phyloP scores from a whole-genome alignment of 1,140 invertebrate genomes.

The Leucophenga varia region DNA sequence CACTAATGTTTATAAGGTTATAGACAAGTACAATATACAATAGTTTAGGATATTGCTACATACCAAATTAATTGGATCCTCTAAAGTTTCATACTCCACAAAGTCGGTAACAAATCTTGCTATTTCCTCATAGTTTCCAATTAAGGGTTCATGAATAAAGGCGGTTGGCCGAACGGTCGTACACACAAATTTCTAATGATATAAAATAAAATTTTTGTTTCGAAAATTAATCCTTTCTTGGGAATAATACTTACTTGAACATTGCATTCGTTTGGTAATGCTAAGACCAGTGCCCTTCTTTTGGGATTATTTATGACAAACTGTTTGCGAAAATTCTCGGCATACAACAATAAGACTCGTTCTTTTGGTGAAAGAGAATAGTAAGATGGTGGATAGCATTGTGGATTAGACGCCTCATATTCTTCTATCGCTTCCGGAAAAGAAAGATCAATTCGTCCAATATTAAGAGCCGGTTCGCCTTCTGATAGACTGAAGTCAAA shows the following conservation, averaged over 20 bases:
- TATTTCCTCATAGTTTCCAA: constrained; percentile 58
- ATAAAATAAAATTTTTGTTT: neutral
- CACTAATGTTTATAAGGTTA: too few relatives aligned
- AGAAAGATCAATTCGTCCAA: too few relatives aligned
- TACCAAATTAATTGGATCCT: constrained; percentile 57
- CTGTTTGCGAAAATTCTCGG: constrained; percentile 78
- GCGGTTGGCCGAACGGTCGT: constrained; percentile 61
- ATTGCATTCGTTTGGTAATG: constrained; percentile 76
- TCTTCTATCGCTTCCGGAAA: too few relatives aligned
- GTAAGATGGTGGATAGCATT: constrained; percentile 68
- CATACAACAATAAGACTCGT: constrained; percentile 68
- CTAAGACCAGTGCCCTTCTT: constrained; percentile 71
- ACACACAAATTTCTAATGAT: constrained; percentile 62
- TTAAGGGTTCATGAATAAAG: constrained; percentile 58
- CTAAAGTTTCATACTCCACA: constrained; percentile 58
- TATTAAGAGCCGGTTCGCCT: too few relatives aligned
- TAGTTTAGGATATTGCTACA: too few relatives aligned
- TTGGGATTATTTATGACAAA: constrained; percentile 63
- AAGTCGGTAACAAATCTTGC: constrained; percentile 61
- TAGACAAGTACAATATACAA: too few relatives aligned
- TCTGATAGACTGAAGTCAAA: too few relatives aligned
- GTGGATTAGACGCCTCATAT: neutral
- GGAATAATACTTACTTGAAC: constrained; percentile 61
- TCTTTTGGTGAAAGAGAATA: constrained; percentile 72
- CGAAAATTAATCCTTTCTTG: neutral